Conservation (phyloP, 2,888 invertebrate genomes). For the Mechanitis mazaeus region DNA sequence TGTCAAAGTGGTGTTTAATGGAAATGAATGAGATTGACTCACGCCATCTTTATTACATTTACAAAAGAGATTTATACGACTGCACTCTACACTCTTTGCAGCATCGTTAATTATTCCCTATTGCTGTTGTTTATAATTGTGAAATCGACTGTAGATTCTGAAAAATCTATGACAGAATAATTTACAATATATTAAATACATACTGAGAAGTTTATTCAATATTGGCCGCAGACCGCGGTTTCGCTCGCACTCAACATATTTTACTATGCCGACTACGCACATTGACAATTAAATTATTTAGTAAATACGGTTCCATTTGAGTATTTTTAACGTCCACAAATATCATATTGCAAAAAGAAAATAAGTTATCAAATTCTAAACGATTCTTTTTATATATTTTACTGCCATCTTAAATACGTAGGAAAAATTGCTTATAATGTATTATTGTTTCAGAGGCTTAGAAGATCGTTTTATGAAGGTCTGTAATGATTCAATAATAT, state of each 20-base stretch:
- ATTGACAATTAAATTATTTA: too few species aligned
- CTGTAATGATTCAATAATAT: conserved; percentile 10
- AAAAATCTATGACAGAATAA: too few species aligned
- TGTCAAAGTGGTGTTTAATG: conserved; percentile 61
- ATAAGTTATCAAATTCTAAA: too few species aligned
- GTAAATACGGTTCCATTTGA: too few species aligned
- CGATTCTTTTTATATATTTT: not conserved
- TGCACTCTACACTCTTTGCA: conserved; percentile 37
- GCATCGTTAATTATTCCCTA: conserved; percentile 31
- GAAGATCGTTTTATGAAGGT: conserved; percentile 30
- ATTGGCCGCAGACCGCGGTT: too few species aligned
- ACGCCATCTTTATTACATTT: conserved; percentile 63
- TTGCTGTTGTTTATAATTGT: conserved; percentile 7
- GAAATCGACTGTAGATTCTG: too few species aligned
- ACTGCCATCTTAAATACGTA: conserved; percentile 28
- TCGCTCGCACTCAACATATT: too few species aligned
- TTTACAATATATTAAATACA: too few species aligned
- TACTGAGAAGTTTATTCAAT: too few species aligned
- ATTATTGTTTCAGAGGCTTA: conserved; percentile 33
- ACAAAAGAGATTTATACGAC: conserved; percentile 57
- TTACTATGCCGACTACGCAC: too few species aligned
- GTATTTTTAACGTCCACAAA: too few species aligned
- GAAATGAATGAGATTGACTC: conserved; percentile 59
- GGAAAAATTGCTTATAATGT: conserved; percentile 28
- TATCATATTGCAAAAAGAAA: too few species aligned